Base-by-base conservation (phyloP, 2,888 invertebrate genomes). In the Drosophila mimetica region DNA sequence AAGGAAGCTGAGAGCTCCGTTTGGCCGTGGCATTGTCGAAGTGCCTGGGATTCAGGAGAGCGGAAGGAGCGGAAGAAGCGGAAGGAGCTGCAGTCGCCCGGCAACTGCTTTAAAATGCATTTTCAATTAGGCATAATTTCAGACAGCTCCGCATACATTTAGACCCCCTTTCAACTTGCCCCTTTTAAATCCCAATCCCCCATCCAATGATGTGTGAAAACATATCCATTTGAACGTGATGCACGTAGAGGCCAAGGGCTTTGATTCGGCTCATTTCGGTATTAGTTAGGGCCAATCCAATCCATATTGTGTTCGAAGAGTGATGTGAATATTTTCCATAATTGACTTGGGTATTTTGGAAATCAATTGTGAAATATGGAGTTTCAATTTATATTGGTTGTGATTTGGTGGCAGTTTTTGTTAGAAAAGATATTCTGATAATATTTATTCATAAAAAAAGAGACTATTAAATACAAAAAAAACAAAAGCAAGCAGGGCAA, bases 51-150 rank as follows among this genome's bases (percentile, higher is more conserved):
- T 20, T 47, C 18, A 48, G 50, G 5, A 28, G 25, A 28, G 41
- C 8, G 18, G 20, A 7, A 2, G 16, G n/a, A 53, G 22, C 9
- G 4, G 22, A 28, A 11, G 58, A 18, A 28, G 41, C 4, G 11
- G 28, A 4, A 2, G 16, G 41, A 37, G 28, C 28, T 41, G 65
- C 64, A 66, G 69, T 65, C 63, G 63, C 55, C 70, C 34, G 67
- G 77, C 53, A 79, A 66, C 83, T 85, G 86, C 86, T 87, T 79
- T 87, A 80, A 88, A 80, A 83, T 81, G 84, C 87, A 88, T 80
- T 81, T 88, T 88, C 77, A 83, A 88, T 86, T 84, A 86, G 84
- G 64, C 74, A 86, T 88, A 79, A 79, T 86, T 86, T 69, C 72
- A 75, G 86, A 81, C 58, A 83, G 60, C 76, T 51, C 13, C 30